Base-by-base conservation (phyloP, 2,113 vertebrate species). In the Coregonus clupeaformis region DNA sequence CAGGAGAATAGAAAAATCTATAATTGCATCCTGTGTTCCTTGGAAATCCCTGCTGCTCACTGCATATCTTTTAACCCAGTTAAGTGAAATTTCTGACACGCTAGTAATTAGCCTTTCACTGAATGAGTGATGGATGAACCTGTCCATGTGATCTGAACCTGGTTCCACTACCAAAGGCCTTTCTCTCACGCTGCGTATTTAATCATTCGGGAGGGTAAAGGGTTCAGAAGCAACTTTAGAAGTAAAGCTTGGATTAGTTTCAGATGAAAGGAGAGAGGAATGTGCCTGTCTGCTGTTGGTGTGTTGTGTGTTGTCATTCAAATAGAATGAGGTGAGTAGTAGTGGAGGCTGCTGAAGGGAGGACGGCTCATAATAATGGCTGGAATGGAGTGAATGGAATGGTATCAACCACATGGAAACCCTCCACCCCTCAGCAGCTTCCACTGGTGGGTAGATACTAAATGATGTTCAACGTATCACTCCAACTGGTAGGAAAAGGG, bases 51-150 rank as follows among this genome's bases (percentile, higher is more conserved):
- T 30, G 27, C 64, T 20, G 64, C 29, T 66, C 62, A 64, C 62
- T 27, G 25, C 25, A 60, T 29, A 24, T 27, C 12, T 64, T 16
- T 25, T 3, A 65, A 65, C 63, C 12, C 25, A 65, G 63, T 65
- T 29, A 16, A n/a, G 57, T 9, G 9, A 7, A 1, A n/a, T 29
- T 27, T n/a, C 12, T 66, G 29, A 71, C 5, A n/a, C 32, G 11
- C 55, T 67, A 3, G 25, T 80, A 71, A 77, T 65, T 52, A 42
- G 65, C 57, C 62, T 45, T 49, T 25, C 30, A 60, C 36, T 72
- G 25, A 78, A 69, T 57, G 60, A 4, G 2, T 73, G 74, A 71
- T 72, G 30, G 59, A 80, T 72, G 68, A 36, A n/a, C 29, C 16
- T 7, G 14, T 65, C 66, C 6, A 36, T 65, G 66, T 47, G 66